Evolutionary conservation across 2,888 invertebrate species (phyloP), one percentile per base, ranked within the genome.

Genomic region (Thecophora atra): DNA sequence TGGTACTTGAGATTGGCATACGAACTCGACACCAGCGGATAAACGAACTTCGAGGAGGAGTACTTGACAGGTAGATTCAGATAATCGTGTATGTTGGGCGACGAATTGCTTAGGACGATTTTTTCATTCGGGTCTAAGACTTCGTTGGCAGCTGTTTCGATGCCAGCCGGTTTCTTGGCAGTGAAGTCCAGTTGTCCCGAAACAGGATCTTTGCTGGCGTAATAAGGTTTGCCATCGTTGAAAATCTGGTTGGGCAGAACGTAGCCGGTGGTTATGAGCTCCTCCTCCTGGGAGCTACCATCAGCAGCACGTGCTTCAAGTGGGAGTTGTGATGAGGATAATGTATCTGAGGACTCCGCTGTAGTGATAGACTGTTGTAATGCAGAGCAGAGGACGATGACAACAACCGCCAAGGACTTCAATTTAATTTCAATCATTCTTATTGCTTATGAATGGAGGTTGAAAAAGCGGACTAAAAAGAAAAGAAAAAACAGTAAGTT

Each of bases 1-100:
- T 92, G 92, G 30, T 92, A 90, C 81, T 92, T 92, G 0, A 91
- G 89, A 78, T 91, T 92, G 0, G 92, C 92, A 81, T 92, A 92
- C 1, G 91, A 91, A 79, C 89, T 91, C 0, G 92, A 92, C 69
- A 92, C 92, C 68, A 92, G 80, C 0, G 92, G 92, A 81, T 90
- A 91, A 1, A 90, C 90, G 76, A 91, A 91, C 80, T 91, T 91
- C 42, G 91, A 90, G 0, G 91, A 89, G 15, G 91, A 90, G 78
- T 92, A 92, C 77, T 90, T 91, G 0, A 91, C 90, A 0, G 92
- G 91, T 26, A 92, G 83, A 82, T 92, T 91, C 0, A 92, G 85
- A 77, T 90, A 92, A 78, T 92, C 91, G 77, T 92, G 91, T 71
- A 91, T 89, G 79, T 91, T 91, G 0, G 91, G 90, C 1, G 89